Percentiles rank a stretch among this genome's conserved stretches.
These are phyloP conservation scores for Xiphophorus birchmanni DNA, from an alignment of 2,797 vertebrate species.

Conservation along the genomic window DNA sequence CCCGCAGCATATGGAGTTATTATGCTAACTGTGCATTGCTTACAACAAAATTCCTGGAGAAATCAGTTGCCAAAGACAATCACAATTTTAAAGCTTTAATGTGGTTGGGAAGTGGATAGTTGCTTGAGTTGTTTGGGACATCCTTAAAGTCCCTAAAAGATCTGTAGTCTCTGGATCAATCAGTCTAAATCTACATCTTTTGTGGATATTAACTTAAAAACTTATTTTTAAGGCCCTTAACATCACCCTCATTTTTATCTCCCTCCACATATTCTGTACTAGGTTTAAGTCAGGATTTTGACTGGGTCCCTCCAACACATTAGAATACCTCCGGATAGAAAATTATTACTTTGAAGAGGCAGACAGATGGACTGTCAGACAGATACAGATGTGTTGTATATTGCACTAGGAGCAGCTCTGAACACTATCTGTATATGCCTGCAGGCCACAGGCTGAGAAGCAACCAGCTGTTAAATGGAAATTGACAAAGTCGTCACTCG, in stretches of 20 bases:
- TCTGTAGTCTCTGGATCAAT: conserved; percentile 31
- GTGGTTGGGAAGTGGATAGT: not conserved
- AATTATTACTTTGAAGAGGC: not conserved
- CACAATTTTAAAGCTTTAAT: not conserved
- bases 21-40: conserved; percentile 1
- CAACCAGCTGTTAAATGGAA: not conserved
- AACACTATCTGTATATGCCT: not conserved
- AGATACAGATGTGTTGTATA: not conserved
- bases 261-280: not conserved
- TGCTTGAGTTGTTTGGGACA: conserved; percentile 1
- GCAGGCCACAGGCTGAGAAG: not conserved
- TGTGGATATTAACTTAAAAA: not conserved
- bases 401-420: not conserved
- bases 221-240: not conserved
- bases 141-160: conserved; percentile 18
- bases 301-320: not conserved
- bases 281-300: not conserved
- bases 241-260: not conserved
- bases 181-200: conserved; percentile 12
- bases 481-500: not conserved
- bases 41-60: not conserved
- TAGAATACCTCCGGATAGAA: not conserved
- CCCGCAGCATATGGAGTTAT: conserved; percentile 20
- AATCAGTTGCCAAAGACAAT: not conserved
- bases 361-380: not conserved